Percentiles rank a stretch among this genome's conserved stretches.
phyloP scores from a whole-genome alignment of 2,888 invertebrate species.

The Orchesellides sinensis region DNA sequence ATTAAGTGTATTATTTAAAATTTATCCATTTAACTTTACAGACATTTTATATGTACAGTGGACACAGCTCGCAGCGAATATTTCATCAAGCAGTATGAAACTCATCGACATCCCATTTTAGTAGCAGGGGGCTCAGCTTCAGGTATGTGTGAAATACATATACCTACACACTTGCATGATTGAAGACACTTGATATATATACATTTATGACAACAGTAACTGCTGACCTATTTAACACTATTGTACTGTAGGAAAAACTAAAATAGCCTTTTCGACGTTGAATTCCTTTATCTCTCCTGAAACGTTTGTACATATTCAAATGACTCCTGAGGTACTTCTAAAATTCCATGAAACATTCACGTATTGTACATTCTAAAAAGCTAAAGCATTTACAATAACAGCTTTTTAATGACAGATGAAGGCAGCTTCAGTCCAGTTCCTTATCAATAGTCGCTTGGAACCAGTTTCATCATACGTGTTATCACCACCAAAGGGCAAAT shows the following conservation, averaged over 20 bases:
- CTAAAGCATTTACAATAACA: no score
- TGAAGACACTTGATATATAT: no score
- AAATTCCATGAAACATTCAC: not conserved
- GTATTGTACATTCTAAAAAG: no score
- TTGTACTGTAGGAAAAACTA: slow-evolving; percentile 27
- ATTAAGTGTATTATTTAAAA: not conserved
- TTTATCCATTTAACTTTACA: not conserved
- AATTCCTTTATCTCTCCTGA: not conserved
- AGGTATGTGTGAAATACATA: not conserved
- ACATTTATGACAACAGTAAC: no score
- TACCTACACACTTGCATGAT: no score
- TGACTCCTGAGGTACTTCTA: slow-evolving; percentile 11
- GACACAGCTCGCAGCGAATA: slow-evolving; percentile 2
- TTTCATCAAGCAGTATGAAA: not conserved
- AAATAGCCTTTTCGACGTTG: not conserved
- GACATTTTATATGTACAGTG: not conserved
- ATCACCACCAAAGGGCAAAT: slow-evolving; percentile 22
- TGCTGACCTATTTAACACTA: not conserved
- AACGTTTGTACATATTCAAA: slow-evolving; percentile 7
- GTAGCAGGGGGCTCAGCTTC: not conserved
- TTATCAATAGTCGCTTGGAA: slow-evolving; percentile 23
- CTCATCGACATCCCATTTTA: not conserved
- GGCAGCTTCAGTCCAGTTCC: slow-evolving; percentile 15
- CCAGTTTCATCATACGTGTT: slow-evolving; percentile 2
- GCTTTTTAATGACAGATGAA: slow-evolving; percentile 13